Evolutionary conservation across 2,888 invertebrate species (phyloP).

Genomic region (Deilephila elpenor): DNA sequence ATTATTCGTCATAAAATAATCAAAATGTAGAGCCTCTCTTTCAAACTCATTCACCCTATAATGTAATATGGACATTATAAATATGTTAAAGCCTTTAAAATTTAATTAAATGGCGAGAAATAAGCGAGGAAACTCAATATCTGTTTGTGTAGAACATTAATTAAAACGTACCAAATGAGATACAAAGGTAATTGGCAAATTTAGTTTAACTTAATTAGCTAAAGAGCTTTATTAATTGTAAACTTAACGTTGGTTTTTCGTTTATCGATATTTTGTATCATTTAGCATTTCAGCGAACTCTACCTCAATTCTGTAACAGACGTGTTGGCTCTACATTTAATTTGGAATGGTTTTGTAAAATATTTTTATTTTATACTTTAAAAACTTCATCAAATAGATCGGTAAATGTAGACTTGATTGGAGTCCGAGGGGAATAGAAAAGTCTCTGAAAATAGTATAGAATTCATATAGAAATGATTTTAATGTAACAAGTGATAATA

Average conservation of each 20-base stretch:
- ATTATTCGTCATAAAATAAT: background rate
- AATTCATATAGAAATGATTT: too few species aligned
- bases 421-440: too few species aligned
- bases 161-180: background rate
- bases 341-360: too few species aligned
- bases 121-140: background rate
- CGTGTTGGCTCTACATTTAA: too few species aligned
- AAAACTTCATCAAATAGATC: too few species aligned
- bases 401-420: too few species aligned
- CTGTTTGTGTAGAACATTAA: background rate
- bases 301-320: too few species aligned
- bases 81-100: background rate
- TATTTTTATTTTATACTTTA: too few species aligned
- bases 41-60: background rate
- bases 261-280: background rate
- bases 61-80: background rate
- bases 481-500: too few species aligned
- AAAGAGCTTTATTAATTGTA: constrained; percentile 2
- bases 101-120: constrained; percentile 10
- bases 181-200: constrained; percentile 10
- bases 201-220: constrained; percentile 5
- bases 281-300: too few species aligned
- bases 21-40: background rate
- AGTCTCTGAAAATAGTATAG: too few species aligned
- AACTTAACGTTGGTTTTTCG: background rate